Evolutionary conservation across 2,797 vertebrate genomes (phyloP).

Genomic region (Chaenodraco wilsoni): DNA sequence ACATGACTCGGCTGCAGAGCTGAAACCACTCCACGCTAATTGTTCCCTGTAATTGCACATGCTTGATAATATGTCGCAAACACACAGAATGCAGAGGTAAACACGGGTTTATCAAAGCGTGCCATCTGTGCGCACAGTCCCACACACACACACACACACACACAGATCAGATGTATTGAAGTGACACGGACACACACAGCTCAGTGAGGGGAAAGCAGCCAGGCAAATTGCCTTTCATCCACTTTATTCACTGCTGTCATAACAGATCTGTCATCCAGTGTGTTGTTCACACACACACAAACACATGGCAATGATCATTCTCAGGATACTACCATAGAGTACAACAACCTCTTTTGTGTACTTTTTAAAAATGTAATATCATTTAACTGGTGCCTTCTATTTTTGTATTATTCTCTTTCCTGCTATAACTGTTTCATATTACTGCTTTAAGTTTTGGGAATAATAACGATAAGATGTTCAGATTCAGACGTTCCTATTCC

Average conservation of each 20-base stretch:
- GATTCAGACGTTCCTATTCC: neutral
- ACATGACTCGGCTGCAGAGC: slow-evolving; percentile 25
- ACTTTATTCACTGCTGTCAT: slow-evolving; percentile 36
- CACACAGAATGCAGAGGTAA: slow-evolving; percentile 10
- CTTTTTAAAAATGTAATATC: too few species aligned
- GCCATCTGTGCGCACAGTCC: slow-evolving; percentile 5
- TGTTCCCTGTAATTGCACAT: slow-evolving; percentile 56
- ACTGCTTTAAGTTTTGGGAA: too few species aligned
- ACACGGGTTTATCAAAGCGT: slow-evolving; percentile 8
- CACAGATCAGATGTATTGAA: slow-evolving; percentile 2
- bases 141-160: slow-evolving; percentile 22
- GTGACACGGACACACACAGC: neutral
- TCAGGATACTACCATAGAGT: neutral
- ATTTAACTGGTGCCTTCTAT: too few species aligned
- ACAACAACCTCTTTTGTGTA: neutral
- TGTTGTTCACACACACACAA: slow-evolving; percentile 10
- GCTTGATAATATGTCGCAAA: slow-evolving; percentile 20
- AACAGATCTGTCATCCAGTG: slow-evolving; percentile 10
- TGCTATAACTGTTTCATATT: neutral
- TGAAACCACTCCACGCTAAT: slow-evolving; percentile 51
- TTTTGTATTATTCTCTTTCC: neutral
- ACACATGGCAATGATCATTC: slow-evolving; percentile 4
- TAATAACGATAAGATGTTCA: too few species aligned
- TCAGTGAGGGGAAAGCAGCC: slow-evolving; percentile 8
- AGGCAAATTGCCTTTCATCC: slow-evolving; percentile 25